phyloP scores from a whole-genome alignment of 2,113 vertebrate genomes.

The Syngnathus scovelli region DNA sequence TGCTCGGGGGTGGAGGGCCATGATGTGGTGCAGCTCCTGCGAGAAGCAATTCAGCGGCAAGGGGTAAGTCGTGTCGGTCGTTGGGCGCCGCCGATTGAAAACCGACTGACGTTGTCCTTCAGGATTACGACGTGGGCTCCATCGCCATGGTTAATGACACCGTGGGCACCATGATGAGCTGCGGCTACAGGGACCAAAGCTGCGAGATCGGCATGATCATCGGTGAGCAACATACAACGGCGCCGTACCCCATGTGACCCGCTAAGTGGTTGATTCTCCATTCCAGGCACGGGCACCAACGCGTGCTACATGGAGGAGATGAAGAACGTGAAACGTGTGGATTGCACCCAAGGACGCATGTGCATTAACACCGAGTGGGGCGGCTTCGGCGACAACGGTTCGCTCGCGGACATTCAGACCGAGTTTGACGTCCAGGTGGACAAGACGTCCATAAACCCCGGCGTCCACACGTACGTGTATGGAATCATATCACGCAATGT shows the following conservation, averaged over 20 bases:
- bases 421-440: slow-evolving; percentile 71
- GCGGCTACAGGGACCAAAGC: slow-evolving; percentile 45
- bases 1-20: slow-evolving; percentile 77
- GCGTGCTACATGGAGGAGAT: slow-evolving; percentile 99
- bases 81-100: neutral
- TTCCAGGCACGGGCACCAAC: slow-evolving; percentile 86
- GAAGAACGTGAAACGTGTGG: slow-evolving; percentile 83
- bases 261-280: neutral
- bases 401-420: slow-evolving; percentile 64
- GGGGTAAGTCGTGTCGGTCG: slow-evolving; percentile 52
- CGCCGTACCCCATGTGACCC: neutral
- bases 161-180: slow-evolving; percentile 83
- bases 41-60: slow-evolving; percentile 70
- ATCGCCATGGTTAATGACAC: slow-evolving; percentile 83
- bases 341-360: slow-evolving; percentile 86
- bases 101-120: neutral
- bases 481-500: too few species aligned
- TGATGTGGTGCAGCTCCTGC: slow-evolving; percentile 78
- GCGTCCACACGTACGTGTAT: slow-evolving; percentile 59
- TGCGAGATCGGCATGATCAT: slow-evolving; percentile 78
- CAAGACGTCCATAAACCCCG: slow-evolving; percentile 58
- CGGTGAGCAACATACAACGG: slow-evolving; percentile 53
- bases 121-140: slow-evolving; percentile 68
- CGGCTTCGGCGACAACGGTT: slow-evolving; percentile 81
- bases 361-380: slow-evolving; percentile 98